phyloP scores from a whole-genome alignment of 2,797 vertebrate genomes.

The Myotis daubentonii region DNA sequence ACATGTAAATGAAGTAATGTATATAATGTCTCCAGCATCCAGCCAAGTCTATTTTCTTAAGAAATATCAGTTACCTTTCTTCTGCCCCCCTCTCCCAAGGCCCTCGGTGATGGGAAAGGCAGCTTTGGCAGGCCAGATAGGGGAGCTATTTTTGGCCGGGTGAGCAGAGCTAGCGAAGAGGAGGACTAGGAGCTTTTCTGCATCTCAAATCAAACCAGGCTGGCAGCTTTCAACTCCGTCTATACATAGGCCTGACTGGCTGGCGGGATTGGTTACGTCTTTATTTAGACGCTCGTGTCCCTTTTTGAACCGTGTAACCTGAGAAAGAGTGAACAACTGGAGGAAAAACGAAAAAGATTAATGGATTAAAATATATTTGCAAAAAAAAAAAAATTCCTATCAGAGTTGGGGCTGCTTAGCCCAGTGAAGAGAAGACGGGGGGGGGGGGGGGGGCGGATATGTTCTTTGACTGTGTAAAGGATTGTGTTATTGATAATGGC shows the following conservation, averaged over 20 bases:
- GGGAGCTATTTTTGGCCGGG: constrained; percentile 73
- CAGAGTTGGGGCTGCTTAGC: constrained; percentile 55
- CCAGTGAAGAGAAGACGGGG: not conserved
- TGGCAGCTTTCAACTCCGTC: constrained; percentile 73
- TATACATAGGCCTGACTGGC: constrained; percentile 73
- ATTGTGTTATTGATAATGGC: not conserved
- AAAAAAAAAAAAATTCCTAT: constrained; percentile 51
- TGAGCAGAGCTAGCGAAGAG: constrained; percentile 37
- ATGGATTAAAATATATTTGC: constrained; percentile 71
- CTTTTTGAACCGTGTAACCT: constrained; percentile 74
- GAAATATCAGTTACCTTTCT: constrained; percentile 34
- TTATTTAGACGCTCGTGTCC: constrained; percentile 77
- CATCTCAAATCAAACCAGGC: constrained; percentile 75
- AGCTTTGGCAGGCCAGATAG: constrained; percentile 71
- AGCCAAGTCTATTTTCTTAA: constrained; percentile 52
- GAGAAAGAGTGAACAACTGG: constrained; percentile 77
- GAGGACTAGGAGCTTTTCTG: constrained; percentile 61
- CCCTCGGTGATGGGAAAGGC: constrained; percentile 67
- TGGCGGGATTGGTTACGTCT: constrained; percentile 61
- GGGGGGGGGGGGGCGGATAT: too few species aligned
- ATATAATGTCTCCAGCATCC: not conserved
- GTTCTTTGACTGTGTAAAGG: constrained; percentile 40
- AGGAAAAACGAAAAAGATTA: constrained; percentile 73
- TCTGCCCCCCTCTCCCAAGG: constrained; percentile 52
- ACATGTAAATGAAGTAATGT: constrained; percentile 28